Evolutionary conservation across 2,113 vertebrate species (phyloP).

Genomic region (Mastomys coucha): DNA sequence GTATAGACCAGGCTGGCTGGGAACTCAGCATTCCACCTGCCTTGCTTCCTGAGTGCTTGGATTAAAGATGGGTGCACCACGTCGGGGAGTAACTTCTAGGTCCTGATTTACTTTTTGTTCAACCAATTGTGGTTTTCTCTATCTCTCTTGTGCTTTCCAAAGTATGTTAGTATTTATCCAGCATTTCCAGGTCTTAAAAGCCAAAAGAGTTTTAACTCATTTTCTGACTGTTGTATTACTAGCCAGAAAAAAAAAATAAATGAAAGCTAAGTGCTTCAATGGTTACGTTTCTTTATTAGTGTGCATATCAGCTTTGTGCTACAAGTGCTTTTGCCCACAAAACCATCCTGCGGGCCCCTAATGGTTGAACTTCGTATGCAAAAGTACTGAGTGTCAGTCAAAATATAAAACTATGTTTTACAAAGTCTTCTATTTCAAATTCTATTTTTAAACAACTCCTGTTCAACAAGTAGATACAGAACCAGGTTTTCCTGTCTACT

Average conservation of each 20-base stretch:
- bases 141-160: slow-evolving; percentile 42
- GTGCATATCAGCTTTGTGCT: background rate
- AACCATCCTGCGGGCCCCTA: background rate
- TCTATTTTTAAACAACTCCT: slow-evolving; percentile 60
- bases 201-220: slow-evolving; percentile 18
- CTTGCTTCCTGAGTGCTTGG: background rate
- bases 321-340: background rate
- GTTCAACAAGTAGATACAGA: slow-evolving; percentile 60
- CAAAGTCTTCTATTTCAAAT: slow-evolving; percentile 34
- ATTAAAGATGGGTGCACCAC: background rate
- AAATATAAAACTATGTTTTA: slow-evolving; percentile 53
- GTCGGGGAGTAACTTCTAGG: background rate
- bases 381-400: slow-evolving; percentile 24
- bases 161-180: slow-evolving; percentile 29
- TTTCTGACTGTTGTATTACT: slow-evolving; percentile 49
- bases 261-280: background rate
- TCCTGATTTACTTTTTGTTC: slow-evolving; percentile 46
- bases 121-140: background rate
- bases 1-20: background rate
- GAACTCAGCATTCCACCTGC: background rate
- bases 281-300: background rate
- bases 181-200: slow-evolving; percentile 35
- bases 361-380: background rate
- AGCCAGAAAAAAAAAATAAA: background rate
- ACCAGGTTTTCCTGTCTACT: slow-evolving; percentile 65